phyloP scores from a whole-genome alignment of 2,113 vertebrate species.

The Hystrix cristata region DNA sequence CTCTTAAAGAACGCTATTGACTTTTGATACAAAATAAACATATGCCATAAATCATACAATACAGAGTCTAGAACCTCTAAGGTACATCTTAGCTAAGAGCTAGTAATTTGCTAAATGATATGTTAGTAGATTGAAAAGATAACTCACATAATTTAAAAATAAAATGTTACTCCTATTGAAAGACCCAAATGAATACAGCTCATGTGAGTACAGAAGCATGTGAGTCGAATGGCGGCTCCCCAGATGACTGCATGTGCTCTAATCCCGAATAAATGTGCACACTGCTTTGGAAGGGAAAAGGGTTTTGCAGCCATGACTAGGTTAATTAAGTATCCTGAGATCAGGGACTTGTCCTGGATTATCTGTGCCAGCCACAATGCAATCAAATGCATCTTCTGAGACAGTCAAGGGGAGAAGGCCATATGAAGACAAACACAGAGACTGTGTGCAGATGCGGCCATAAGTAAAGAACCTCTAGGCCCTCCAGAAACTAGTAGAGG shows the following conservation, averaged over 20 bases:
- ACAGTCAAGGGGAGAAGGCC: background rate
- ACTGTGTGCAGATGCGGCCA: background rate
- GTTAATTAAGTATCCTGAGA: background rate
- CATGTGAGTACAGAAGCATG: background rate
- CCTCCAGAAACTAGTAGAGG: background rate
- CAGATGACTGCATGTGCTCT: background rate
- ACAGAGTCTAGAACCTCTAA: constrained; percentile 30
- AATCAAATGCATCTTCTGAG: background rate
- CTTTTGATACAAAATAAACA: constrained; percentile 60
- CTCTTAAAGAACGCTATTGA: constrained; percentile 12
- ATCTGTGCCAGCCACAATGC: background rate
- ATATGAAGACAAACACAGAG: constrained; percentile 12
- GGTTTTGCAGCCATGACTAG: background rate
- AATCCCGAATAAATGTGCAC: background rate
- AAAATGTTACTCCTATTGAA: constrained; percentile 35
- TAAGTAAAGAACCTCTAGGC: background rate
- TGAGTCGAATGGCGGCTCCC: background rate
- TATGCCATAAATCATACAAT: background rate
- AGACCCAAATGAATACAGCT: constrained; percentile 15
- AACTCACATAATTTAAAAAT: constrained; percentile 59
- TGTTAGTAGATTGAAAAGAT: constrained; percentile 30
- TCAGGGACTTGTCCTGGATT: background rate
- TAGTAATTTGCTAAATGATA: constrained; percentile 50
- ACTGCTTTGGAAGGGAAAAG: background rate
- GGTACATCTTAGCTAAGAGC: constrained; percentile 10